Evolutionary conservation across 1,140 invertebrate genomes (phyloP).

Genomic region (Eueides isabella): DNA sequence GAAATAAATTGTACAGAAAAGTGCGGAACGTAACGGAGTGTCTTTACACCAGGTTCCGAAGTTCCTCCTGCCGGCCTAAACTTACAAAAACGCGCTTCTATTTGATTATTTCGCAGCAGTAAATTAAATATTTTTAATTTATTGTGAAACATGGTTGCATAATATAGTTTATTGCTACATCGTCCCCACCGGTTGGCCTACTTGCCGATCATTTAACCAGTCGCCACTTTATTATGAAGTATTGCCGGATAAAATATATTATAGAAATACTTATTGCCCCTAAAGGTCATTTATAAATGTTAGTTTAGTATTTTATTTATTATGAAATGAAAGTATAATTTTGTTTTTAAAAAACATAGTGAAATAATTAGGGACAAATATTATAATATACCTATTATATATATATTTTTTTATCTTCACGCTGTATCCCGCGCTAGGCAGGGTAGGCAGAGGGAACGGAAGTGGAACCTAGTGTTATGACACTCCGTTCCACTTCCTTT

Average conservation of each 20-base stretch:
- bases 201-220: constrained; percentile 54
- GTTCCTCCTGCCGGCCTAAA: too few relatives aligned
- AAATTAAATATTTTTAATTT: constrained; percentile 12
- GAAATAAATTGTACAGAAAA: background rate
- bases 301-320: background rate
- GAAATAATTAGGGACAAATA: too few relatives aligned
- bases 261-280: background rate
- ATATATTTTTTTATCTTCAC: too few relatives aligned
- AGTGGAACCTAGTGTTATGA: too few relatives aligned
- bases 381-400: too few relatives aligned
- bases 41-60: too few relatives aligned
- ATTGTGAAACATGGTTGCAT: constrained; percentile 28
- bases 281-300: background rate
- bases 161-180: constrained; percentile 32
- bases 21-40: too few relatives aligned
- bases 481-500: too few relatives aligned
- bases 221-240: constrained; percentile 50
- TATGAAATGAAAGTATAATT: background rate
- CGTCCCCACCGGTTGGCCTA: constrained; percentile 50
- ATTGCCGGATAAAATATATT: constrained; percentile 44
- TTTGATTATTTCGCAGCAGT: constrained; percentile 4
- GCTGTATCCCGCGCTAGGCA: too few relatives aligned
- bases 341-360: background rate
- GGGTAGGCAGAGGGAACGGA: too few relatives aligned
- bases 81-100: constrained; percentile 1